Conservation (phyloP, 2,888 invertebrate species). For the Belgica antarctica region DNA sequence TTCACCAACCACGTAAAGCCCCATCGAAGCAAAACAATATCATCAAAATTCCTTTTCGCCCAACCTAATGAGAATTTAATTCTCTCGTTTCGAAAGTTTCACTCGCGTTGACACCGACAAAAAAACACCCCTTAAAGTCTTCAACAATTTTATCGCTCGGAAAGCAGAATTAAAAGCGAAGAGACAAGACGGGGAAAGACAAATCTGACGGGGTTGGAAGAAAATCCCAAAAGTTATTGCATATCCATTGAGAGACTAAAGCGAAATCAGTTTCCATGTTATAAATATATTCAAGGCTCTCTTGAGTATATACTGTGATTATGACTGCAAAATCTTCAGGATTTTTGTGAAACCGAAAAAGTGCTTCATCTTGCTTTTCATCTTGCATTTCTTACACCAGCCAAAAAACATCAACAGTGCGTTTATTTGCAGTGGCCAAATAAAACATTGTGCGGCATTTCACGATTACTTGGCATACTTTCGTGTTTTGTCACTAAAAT, state of each 20-base stretch:
- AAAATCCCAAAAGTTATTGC: slow-evolving; percentile 36
- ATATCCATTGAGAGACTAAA: slow-evolving; percentile 7
- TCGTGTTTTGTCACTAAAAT: too few species aligned
- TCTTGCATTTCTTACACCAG: too few species aligned
- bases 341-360: slow-evolving; percentile 42
- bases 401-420: too few species aligned
- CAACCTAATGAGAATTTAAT: slow-evolving; percentile 27
- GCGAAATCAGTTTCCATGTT: slow-evolving; percentile 31
- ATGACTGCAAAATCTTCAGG: slow-evolving; percentile 40
- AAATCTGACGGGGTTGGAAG: neutral
- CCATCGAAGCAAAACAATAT: neutral
- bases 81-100: slow-evolving; percentile 7
- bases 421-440: too few species aligned
- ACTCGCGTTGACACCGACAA: slow-evolving; percentile 22
- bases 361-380: slow-evolving; percentile 2
- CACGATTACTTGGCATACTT: too few species aligned
- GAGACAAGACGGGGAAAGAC: neutral
- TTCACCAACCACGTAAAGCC: neutral
- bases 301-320: slow-evolving; percentile 36
- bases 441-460: too few species aligned
- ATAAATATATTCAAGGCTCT: slow-evolving; percentile 32
- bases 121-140: slow-evolving; percentile 6
- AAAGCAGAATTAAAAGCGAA: slow-evolving; percentile 23
- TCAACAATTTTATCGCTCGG: slow-evolving; percentile 30
- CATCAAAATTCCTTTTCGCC: slow-evolving; percentile 10